Evolutionary conservation across 2,888 invertebrate species (phyloP).

Genomic region (Deladenus siricidicola): DNA sequence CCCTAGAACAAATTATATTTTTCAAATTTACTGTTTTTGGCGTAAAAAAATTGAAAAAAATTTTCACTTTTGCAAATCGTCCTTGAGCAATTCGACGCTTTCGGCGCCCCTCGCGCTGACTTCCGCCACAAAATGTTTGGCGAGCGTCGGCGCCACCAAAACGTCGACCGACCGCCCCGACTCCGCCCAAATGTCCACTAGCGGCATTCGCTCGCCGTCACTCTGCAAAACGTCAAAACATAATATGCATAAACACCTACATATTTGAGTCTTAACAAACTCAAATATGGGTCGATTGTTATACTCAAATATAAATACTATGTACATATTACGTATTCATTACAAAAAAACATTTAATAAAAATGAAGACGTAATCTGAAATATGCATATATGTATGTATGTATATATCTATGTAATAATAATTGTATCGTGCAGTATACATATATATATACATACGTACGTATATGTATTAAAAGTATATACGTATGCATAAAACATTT

Average conservation of each 20-base stretch:
- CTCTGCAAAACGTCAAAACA: conserved; percentile 2
- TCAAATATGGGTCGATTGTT: conserved; percentile 1
- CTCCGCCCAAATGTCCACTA: conserved; percentile 44
- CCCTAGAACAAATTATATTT: conserved; percentile 14
- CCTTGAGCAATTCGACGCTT: conserved; percentile 23
- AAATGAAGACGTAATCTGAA: no score
- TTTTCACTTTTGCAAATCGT: conserved; percentile 32
- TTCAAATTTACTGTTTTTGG: background rate
- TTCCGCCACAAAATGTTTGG: conserved; percentile 17
- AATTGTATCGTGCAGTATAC: no score
- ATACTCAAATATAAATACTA: conserved; percentile 8
- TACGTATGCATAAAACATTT: no score
- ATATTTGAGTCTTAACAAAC: no score
- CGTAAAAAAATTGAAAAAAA: background rate
- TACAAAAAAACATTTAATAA: no score
- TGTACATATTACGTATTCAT: conserved; percentile 4
- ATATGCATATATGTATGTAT: no score
- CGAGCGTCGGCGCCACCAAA: conserved; percentile 38
- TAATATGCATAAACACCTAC: no score
- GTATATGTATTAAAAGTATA: no score
- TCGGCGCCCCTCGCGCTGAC: conserved; percentile 19
- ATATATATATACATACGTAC: no score
- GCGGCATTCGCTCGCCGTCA: conserved; percentile 20
- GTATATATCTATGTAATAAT: no score
- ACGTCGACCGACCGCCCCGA: conserved; percentile 35